Evolutionary conservation across 2,888 invertebrate genomes (phyloP), one percentile per base, ranked within the genome.

Genomic region (Nowickia ferox): DNA sequence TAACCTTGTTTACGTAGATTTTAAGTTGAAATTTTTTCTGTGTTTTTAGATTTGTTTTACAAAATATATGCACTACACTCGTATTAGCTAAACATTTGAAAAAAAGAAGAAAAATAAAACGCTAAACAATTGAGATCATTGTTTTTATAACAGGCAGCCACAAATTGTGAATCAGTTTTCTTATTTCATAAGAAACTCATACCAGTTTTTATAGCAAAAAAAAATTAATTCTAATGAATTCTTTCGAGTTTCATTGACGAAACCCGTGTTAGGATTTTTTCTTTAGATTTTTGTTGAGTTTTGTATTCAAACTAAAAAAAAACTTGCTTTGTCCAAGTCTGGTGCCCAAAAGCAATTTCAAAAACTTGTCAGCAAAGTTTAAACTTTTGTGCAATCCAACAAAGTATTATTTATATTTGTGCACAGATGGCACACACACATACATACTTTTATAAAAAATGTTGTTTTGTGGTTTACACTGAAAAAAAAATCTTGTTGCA

Each of bases 141-240:
- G 63, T 81, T 74, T 63, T 42, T 51, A 74, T 51, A 74, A 74
- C 38, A 71, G 40, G 9, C n/a, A 40, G 42, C 40, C 76, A 57
- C 46, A 71, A 65, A 55, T 42, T 42, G 69, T 83, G 82, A 83
- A 48, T 76, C 76, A 76, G 53, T 48, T 55, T 82, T 82, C 40
- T 48, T 38, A 51, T 51, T 71, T 53, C 11, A 46, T 13, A 17
- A 40, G 15, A 75, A 59, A 76, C 15, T 38, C 10, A 57, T 44
- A 66, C 83, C 65, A 66, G 83, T 83, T 83, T 59, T 72, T 57
- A 10, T 8, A 15, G 0, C n/a, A 48, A 44, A 40, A 17, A 55
- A 63, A 53, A 40, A 51, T 10, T 2, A 19, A 61, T 51, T 69
- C 51, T 61, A 69, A 69, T 40, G 9, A 61, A 22, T 19, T 48